Evolutionary conservation across 2,888 invertebrate genomes (phyloP).

Genomic region (Heteromyza rotundicornis): DNA sequence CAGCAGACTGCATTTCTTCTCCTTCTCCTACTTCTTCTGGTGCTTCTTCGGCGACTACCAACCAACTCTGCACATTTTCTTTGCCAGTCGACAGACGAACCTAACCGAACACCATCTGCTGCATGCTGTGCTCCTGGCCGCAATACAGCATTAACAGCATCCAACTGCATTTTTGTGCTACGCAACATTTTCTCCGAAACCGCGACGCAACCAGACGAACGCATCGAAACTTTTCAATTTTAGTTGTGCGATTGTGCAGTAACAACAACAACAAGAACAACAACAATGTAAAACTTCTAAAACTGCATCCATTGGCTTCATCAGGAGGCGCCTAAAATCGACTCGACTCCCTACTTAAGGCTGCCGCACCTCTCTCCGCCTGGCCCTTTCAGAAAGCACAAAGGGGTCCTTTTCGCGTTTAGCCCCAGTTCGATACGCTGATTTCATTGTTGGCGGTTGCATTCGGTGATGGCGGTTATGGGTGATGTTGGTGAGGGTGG

Average conservation of each 20-base stretch:
- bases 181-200: neutral
- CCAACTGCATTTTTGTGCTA: conserved; percentile 47
- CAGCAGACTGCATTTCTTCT: neutral
- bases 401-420: no score
- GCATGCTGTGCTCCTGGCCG: conserved; percentile 45
- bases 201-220: neutral
- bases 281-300: neutral
- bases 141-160: conserved; percentile 47
- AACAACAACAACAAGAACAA: no score
- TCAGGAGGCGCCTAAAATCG: no score
- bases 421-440: neutral
- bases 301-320: conserved; percentile 6
- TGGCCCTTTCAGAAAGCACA: no score
- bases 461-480: no score
- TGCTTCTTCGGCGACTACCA: no score
- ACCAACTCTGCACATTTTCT: neutral
- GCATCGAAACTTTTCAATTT: neutral
- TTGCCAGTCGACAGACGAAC: neutral
- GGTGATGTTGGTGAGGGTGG: no score
- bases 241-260: neutral
- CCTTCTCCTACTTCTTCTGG: neutral
- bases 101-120: neutral
- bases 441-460: neutral
- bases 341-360: no score
- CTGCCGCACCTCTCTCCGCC: neutral